Conservation (phyloP, 1,140 invertebrate genomes). For the Anastatus disparis region DNA sequence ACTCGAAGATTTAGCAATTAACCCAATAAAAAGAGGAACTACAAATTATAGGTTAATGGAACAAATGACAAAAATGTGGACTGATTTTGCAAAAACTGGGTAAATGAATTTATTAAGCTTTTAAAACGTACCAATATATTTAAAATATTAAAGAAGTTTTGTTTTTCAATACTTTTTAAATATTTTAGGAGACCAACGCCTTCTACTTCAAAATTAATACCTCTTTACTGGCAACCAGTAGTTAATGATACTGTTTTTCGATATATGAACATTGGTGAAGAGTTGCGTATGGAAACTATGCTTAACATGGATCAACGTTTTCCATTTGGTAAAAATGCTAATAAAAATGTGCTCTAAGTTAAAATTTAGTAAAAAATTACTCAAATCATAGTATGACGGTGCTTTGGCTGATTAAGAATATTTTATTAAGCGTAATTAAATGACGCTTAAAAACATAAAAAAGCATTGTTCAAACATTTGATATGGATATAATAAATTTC, state of each 20-base stretch:
- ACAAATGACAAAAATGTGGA: constrained; percentile 51
- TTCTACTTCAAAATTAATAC: constrained; percentile 22
- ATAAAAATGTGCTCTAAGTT: too few species aligned
- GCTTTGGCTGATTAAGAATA: too few species aligned
- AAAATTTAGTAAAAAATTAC: too few species aligned
- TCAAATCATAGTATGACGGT: too few species aligned
- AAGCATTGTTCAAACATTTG: too few species aligned
- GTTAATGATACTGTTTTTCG: constrained; percentile 24
- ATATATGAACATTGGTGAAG: constrained; percentile 29
- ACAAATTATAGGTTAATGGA: constrained; percentile 41
- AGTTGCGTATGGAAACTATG: constrained; percentile 24
- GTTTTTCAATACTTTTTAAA: background rate
- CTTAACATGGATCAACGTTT: constrained; percentile 24
- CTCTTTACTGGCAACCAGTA: constrained; percentile 19
- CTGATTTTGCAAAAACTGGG: constrained; percentile 60
- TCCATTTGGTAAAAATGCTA: background rate
- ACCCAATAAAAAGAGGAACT: background rate
- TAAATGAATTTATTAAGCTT: constrained; percentile 18
- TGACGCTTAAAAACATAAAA: too few species aligned
- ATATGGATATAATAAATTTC: too few species aligned
- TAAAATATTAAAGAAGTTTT: background rate
- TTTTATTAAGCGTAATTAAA: too few species aligned
- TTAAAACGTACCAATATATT: background rate
- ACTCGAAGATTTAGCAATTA: background rate
- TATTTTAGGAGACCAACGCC: constrained; percentile 22